Evolutionary conservation across 2,113 vertebrate species (phyloP).

Genomic region (Andinoacara biseriatus): DNA sequence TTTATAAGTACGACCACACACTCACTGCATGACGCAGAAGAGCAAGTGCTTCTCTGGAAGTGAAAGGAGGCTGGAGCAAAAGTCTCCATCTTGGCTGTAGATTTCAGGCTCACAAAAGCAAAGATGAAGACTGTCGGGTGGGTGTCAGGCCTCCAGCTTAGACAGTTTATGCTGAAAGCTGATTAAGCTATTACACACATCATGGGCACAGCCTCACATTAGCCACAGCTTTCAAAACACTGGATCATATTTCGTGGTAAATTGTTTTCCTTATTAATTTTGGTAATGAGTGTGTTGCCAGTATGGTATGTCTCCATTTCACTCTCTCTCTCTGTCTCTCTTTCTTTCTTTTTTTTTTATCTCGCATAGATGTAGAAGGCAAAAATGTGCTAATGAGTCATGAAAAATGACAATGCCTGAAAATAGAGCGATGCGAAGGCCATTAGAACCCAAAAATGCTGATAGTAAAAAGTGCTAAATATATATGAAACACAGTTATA

Average conservation of each 20-base stretch:
- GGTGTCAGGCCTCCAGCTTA: conserved; percentile 48
- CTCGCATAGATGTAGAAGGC: conserved; percentile 48
- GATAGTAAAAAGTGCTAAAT: conserved; percentile 32
- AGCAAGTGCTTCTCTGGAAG: too few species aligned
- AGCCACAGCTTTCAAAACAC: conserved; percentile 73
- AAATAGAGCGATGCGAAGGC: conserved; percentile 30
- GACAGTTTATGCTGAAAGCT: conserved; percentile 46
- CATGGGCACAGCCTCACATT: conserved; percentile 56
- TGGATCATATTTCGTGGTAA: conserved; percentile 56
- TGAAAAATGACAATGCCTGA: conserved; percentile 51
- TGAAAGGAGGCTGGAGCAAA: background rate
- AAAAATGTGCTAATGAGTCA: conserved; percentile 46
- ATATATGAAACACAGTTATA: conserved; percentile 8
- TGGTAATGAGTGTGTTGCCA: conserved; percentile 54
- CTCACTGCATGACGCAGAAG: background rate
- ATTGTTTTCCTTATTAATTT: conserved; percentile 74
- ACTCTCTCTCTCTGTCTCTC: background rate
- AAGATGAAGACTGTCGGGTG: conserved; percentile 30
- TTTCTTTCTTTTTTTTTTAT: conserved; percentile 10
- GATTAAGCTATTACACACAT: conserved; percentile 53
- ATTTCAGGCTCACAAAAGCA: conserved; percentile 54
- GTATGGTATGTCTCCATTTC: background rate
- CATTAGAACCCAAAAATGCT: conserved; percentile 4
- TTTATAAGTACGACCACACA: background rate
- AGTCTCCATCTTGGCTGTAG: conserved; percentile 49